These are phyloP conservation scores for Eristalis arbustorum DNA, from an alignment of 2,888 invertebrate genomes.

Conservation along the genomic window DNA sequence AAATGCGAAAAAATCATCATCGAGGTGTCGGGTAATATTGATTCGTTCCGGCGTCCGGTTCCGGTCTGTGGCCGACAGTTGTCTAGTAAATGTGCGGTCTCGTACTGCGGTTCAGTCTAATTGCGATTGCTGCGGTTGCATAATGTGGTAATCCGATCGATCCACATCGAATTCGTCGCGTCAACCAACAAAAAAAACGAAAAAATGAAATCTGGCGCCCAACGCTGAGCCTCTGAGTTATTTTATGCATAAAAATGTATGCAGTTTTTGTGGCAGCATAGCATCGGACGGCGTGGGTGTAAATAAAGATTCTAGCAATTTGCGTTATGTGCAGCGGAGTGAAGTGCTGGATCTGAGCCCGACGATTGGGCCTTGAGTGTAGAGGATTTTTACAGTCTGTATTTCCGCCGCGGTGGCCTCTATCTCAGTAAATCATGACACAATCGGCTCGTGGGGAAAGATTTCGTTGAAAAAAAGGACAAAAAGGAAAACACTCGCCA, in stretches of 20 bases:
- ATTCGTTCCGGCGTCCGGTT: slow-evolving; percentile 7
- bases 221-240: slow-evolving; percentile 1
- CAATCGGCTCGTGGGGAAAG: neutral
- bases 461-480: neutral
- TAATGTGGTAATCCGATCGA: slow-evolving; percentile 18
- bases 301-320: neutral
- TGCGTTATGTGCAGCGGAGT: neutral
- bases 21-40: neutral
- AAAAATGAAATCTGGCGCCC: slow-evolving; percentile 41
- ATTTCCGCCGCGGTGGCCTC: neutral
- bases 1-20: neutral
- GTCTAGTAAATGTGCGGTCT: slow-evolving; percentile 34
- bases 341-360: neutral
- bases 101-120: slow-evolving; percentile 14
- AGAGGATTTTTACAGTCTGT: slow-evolving; percentile 15
- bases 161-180: neutral
- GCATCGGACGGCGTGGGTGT: neutral
- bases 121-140: slow-evolving; percentile 29
- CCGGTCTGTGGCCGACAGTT: slow-evolving; percentile 1
- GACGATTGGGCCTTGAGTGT: neutral
- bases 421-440: slow-evolving; percentile 25
- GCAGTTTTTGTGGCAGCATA: neutral
- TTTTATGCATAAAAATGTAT: neutral
- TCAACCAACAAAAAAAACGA: neutral
- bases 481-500: neutral